These are phyloP conservation scores for Karalla daura DNA, from an alignment of 2,797 vertebrate species.

Conservation along the genomic window DNA sequence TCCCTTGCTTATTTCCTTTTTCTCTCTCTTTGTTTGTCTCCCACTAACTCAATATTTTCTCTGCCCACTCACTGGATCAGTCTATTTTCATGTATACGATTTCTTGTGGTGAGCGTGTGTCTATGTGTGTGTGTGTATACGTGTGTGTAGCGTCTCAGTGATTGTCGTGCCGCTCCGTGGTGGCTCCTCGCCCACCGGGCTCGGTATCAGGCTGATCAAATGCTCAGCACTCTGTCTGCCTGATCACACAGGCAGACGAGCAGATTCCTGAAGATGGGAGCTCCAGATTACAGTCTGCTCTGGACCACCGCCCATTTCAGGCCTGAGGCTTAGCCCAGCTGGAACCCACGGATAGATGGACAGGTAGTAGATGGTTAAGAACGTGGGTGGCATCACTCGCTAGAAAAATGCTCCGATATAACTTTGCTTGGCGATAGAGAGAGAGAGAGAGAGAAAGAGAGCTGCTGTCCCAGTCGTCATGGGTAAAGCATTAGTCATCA, in stretches of 20 bases:
- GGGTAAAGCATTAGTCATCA: conserved; percentile 35
- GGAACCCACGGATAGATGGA: conserved; percentile 25
- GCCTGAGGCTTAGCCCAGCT: conserved; percentile 23
- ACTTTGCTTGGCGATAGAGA: conserved; percentile 7
- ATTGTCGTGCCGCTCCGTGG: conserved; percentile 44
- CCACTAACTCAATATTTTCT: conserved; percentile 48
- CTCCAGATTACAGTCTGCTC: conserved; percentile 60
- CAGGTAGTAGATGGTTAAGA: conserved; percentile 13
- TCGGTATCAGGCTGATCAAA: conserved; percentile 63
- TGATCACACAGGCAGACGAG: conserved; percentile 59
- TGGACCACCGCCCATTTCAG: conserved; percentile 40
- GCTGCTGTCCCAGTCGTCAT: neutral
- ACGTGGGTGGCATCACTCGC: conserved; percentile 6
- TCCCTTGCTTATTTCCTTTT: conserved; percentile 49
- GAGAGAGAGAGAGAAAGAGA: conserved; percentile 9
- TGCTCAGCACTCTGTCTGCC: conserved; percentile 54
- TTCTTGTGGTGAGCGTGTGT: conserved; percentile 20
- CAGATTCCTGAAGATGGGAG: conserved; percentile 52
- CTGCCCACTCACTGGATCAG: conserved; percentile 48
- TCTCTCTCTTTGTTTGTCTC: conserved; percentile 44
- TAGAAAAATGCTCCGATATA: neutral
- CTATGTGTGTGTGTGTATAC: conserved; percentile 19
- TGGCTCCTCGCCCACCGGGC: conserved; percentile 59
- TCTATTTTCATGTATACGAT: conserved; percentile 48
- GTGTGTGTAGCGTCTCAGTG: conserved; percentile 34